phyloP scores from a whole-genome alignment of 2,888 invertebrate species.

The Cataglyphis livida region DNA sequence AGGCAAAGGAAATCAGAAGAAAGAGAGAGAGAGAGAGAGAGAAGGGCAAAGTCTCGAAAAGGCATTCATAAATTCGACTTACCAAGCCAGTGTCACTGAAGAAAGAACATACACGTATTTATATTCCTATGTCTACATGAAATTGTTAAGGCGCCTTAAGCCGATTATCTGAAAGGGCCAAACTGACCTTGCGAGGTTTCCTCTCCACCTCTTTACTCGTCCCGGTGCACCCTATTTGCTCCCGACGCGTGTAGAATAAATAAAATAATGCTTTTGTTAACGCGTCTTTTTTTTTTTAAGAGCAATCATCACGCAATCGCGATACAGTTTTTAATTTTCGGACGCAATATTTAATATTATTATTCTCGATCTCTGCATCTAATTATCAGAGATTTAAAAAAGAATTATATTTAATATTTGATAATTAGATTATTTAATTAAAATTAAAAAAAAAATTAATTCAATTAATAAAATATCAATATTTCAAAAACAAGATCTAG shows the following conservation, averaged over 20 bases:
- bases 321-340: not conserved
- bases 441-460: not conserved
- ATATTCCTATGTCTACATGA: slow-evolving; percentile 75
- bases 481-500: not conserved
- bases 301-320: slow-evolving; percentile 13
- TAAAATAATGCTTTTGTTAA: slow-evolving; percentile 17
- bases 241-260: slow-evolving; percentile 49
- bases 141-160: slow-evolving; percentile 82
- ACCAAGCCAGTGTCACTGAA: slow-evolving; percentile 65
- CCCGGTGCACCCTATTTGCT: slow-evolving; percentile 53
- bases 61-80: slow-evolving; percentile 82
- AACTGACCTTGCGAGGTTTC: slow-evolving; percentile 81
- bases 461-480: not conserved
- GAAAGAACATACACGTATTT: slow-evolving; percentile 68
- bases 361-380: not conserved
- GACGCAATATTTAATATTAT: not conserved
- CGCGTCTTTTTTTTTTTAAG: not conserved
- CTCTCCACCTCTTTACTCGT: slow-evolving; percentile 54
- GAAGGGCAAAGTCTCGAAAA: slow-evolving; percentile 66
- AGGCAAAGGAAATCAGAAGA: slow-evolving; percentile 12
- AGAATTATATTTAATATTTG: not conserved
- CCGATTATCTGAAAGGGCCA: slow-evolving; percentile 81
- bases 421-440: not conserved
- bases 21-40: slow-evolving; percentile 57
- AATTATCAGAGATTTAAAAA: not conserved